These are phyloP conservation scores for Scyliorhinus canicula DNA, from an alignment of 2,797 vertebrate genomes.

Conservation along the genomic window DNA sequence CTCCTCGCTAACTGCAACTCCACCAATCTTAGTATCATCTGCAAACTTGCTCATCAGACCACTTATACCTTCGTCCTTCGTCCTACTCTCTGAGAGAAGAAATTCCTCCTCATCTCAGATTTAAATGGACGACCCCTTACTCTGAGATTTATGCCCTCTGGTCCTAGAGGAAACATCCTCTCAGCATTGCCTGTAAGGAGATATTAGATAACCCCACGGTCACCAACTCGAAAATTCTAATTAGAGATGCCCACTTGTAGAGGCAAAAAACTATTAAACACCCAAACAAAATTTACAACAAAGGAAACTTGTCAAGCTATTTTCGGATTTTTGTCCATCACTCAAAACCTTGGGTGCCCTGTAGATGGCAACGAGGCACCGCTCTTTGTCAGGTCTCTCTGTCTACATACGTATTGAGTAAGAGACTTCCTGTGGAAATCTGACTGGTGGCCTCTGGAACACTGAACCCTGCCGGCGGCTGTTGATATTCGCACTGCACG, in stretches of 20 bases:
- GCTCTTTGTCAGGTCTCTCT: not conserved
- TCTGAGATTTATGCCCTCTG: no score
- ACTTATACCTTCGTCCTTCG: no score
- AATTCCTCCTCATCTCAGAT: no score
- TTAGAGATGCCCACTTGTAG: not conserved
- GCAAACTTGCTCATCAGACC: no score
- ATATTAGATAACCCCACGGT: not conserved
- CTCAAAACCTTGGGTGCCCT: not conserved
- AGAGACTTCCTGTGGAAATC: not conserved
- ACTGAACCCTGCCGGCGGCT: not conserved
- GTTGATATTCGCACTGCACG: not conserved
- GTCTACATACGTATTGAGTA: not conserved
- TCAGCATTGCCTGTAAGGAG: not conserved
- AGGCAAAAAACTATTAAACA: not conserved
- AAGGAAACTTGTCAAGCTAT: not conserved
- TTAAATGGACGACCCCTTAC: no score
- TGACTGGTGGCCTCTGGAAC: not conserved
- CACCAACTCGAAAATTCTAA: not conserved
- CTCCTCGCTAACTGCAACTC: no score
- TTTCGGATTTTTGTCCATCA: not conserved
- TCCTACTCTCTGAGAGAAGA: no score
- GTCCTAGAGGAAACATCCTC: no score
- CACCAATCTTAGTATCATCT: no score
- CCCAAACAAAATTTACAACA: not conserved
- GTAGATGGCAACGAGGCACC: constrained; percentile 10